phyloP scores from a whole-genome alignment of 1,140 invertebrate genomes.

The Bombus polaris region DNA sequence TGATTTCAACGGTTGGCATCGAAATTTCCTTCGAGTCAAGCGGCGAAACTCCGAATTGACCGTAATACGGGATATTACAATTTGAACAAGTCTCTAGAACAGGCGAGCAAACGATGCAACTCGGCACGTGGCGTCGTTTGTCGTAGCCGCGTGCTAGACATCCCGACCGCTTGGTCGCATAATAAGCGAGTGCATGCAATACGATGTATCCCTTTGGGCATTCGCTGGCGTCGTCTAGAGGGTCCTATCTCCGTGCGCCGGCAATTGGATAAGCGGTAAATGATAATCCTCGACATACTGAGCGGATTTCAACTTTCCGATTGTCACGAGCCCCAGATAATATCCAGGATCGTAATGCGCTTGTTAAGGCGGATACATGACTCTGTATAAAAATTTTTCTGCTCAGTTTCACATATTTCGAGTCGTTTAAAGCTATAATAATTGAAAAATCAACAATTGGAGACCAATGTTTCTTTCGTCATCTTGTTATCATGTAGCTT shows the following conservation, averaged over 20 bases:
- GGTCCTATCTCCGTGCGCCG: neutral
- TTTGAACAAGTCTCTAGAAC: constrained; percentile 35
- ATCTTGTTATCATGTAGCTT: neutral
- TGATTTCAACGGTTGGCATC: neutral
- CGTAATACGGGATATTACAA: constrained; percentile 15
- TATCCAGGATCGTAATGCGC: neutral
- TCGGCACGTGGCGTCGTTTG: neutral
- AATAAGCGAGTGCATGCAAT: constrained; percentile 46
- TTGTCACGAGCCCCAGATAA: no score
- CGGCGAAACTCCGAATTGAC: neutral
- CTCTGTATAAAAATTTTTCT: no score
- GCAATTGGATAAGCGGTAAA: constrained; percentile 16
- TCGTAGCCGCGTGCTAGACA: neutral
- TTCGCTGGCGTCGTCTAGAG: neutral
- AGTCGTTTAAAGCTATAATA: neutral
- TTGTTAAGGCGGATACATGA: neutral
- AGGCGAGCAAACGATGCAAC: constrained; percentile 19
- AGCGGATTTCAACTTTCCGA: neutral
- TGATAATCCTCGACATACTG: constrained; percentile 3
- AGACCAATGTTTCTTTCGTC: neutral
- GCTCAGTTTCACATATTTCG: no score
- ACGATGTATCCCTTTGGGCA: constrained; percentile 15
- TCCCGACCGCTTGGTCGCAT: neutral
- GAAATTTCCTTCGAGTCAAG: neutral
- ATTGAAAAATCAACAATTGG: neutral